These are phyloP conservation scores for Chymomyza procnemis DNA, from an alignment of 2,888 invertebrate species.

Conservation along the genomic window DNA sequence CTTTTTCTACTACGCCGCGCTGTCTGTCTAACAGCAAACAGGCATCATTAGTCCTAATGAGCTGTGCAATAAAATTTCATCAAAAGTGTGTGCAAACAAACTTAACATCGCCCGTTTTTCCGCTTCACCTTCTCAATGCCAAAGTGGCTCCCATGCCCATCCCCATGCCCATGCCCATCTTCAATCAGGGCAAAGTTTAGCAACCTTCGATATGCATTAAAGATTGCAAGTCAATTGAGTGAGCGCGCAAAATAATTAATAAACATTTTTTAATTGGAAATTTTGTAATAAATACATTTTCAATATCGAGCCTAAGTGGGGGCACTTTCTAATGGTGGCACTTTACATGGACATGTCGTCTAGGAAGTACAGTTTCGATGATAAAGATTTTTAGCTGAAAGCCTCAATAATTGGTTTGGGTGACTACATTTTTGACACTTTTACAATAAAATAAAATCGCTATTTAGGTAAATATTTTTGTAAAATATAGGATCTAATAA, in stretches of 20 bases:
- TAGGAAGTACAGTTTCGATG: too few species aligned
- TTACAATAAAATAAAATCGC: too few species aligned
- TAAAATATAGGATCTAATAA: too few species aligned
- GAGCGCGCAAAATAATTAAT: slow-evolving; percentile 48
- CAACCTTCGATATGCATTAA: slow-evolving; percentile 14
- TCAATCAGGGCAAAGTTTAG: not conserved
- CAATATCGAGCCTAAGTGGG: not conserved
- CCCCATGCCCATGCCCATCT: not conserved
- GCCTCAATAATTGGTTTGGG: too few species aligned
- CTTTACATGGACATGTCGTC: not conserved
- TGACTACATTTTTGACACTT: too few species aligned
- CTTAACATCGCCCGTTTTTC: slow-evolving; percentile 15
- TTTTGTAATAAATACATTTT: not conserved
- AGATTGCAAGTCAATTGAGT: slow-evolving; percentile 2
- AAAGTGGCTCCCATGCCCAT: too few species aligned
- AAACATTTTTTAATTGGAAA: slow-evolving; percentile 54
- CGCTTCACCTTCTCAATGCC: not conserved
- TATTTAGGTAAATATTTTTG: too few species aligned
- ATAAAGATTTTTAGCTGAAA: too few species aligned
- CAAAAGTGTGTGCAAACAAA: slow-evolving; percentile 45
- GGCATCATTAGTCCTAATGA: slow-evolving; percentile 72
- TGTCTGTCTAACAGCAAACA: slow-evolving; percentile 48
- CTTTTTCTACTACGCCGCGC: slow-evolving; percentile 8
- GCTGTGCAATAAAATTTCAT: slow-evolving; percentile 66
- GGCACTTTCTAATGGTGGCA: not conserved